Percentiles rank a stretch among this genome's conserved stretches.
Conservation (phyloP, 2,113 vertebrate species). For the Microcebus ravelobensis region DNA sequence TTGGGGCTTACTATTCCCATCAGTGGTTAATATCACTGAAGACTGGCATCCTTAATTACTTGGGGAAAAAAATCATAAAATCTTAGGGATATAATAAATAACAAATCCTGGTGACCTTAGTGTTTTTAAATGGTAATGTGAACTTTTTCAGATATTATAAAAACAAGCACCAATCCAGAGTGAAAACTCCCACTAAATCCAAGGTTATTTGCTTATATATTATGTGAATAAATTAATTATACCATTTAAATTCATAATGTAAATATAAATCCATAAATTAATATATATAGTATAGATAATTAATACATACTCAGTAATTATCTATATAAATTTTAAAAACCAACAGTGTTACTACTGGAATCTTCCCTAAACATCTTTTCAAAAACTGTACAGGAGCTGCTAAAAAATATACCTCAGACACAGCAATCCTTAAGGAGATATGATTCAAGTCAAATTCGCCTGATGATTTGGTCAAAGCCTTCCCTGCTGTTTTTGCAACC, state of each 20-base stretch:
- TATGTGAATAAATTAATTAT: not conserved
- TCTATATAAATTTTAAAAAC: not conserved
- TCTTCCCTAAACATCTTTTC: not conserved
- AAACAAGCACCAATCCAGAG: not conserved
- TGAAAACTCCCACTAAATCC: not conserved
- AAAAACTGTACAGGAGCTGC: not conserved
- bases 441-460: slow-evolving; percentile 23
- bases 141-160: not conserved
- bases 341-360: not conserved
- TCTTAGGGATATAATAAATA: not conserved
- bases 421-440: not conserved
- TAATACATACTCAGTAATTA: not conserved
- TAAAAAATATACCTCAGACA: slow-evolving; percentile 14
- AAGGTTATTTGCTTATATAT: not conserved
- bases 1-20: not conserved
- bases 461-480: slow-evolving; percentile 3
- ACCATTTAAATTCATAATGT: not conserved
- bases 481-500: not conserved
- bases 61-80: not conserved
- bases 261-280: not conserved
- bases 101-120: not conserved
- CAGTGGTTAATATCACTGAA: not conserved
- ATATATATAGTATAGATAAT: not conserved
- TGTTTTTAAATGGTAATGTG: not conserved
- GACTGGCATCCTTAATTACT: not conserved